Conservation (phyloP, 1,140 invertebrate species). For the Drosophila nebulosa region DNA sequence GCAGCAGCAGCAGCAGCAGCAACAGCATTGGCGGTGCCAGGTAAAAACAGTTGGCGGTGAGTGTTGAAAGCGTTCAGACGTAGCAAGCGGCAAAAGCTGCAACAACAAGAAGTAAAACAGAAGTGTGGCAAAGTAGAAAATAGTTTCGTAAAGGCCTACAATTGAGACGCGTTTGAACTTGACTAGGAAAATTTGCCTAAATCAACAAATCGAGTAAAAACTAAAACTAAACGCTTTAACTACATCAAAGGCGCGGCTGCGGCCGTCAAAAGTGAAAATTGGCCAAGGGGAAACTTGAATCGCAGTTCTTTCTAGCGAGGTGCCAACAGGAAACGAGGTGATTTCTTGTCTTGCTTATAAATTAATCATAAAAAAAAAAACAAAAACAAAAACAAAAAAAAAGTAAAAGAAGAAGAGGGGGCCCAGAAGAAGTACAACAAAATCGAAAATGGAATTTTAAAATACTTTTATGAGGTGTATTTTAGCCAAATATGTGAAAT, state of each 20-base stretch:
- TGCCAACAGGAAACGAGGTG: slow-evolving; percentile 50
- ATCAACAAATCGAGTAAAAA: slow-evolving; percentile 29
- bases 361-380: slow-evolving; percentile 59
- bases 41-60: slow-evolving; percentile 67
- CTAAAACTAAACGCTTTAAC: background rate
- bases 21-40: slow-evolving; percentile 13
- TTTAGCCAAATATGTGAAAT: slow-evolving; percentile 78
- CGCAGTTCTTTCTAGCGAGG: slow-evolving; percentile 45
- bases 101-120: slow-evolving; percentile 7
- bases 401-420: slow-evolving; percentile 10
- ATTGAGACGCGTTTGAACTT: slow-evolving; percentile 66
- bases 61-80: slow-evolving; percentile 77
- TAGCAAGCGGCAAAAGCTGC: slow-evolving; percentile 42
- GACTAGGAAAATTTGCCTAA: slow-evolving; percentile 64
- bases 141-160: slow-evolving; percentile 12
- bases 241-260: background rate
- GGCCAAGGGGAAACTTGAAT: slow-evolving; percentile 39
- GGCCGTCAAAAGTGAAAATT: slow-evolving; percentile 70
- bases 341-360: slow-evolving; percentile 65
- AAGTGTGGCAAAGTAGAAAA: slow-evolving; percentile 56
- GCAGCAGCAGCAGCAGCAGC: background rate
- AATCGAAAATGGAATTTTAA: slow-evolving; percentile 75
- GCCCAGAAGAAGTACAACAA: slow-evolving; percentile 27
- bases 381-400: slow-evolving; percentile 29
- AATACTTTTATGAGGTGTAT: slow-evolving; percentile 39